These are phyloP conservation scores for Ctenopoma multispine DNA, from an alignment of 2,797 vertebrate species.

Conservation along the genomic window DNA sequence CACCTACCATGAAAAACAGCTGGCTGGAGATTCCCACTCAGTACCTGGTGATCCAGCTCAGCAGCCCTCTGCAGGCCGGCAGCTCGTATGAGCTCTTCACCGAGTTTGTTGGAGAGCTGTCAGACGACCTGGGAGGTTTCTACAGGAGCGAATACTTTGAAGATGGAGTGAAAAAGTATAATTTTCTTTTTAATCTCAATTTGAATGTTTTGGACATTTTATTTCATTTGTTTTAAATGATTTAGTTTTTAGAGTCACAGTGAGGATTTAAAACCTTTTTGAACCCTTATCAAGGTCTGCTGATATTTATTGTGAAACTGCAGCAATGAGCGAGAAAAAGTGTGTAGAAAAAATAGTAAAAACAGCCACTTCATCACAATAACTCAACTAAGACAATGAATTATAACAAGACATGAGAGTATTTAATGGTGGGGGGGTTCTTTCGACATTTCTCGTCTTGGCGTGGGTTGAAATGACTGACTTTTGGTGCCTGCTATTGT, in stretches of 20 bases:
- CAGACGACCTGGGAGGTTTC: constrained; percentile 90
- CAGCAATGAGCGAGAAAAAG: background rate
- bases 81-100: constrained; percentile 66
- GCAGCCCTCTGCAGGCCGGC: constrained; percentile 53
- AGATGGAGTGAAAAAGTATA: constrained; percentile 73
- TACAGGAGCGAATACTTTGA: constrained; percentile 93
- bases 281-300: too few relatives aligned
- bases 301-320: background rate
- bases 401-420: background rate
- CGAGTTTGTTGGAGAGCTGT: constrained; percentile 87
- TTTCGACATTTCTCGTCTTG: background rate
- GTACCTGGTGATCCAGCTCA: constrained; percentile 89
- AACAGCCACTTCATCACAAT: background rate
- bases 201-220: background rate
- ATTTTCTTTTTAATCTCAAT: background rate
- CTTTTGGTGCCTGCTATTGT: constrained; percentile 12
- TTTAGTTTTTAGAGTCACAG: constrained; percentile 3
- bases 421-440: background rate
- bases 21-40: constrained; percentile 85
- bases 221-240: constrained; percentile 5
- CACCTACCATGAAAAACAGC: constrained; percentile 52
- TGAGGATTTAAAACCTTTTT: background rate
- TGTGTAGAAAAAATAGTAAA: too few relatives aligned
- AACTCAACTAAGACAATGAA: too few relatives aligned
- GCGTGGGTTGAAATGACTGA: background rate